A percentile compares a stretch with the other conserved stretches of the same genome.
Conservation (phyloP, 2,113 vertebrate species). For the Leuciscus idus region DNA sequence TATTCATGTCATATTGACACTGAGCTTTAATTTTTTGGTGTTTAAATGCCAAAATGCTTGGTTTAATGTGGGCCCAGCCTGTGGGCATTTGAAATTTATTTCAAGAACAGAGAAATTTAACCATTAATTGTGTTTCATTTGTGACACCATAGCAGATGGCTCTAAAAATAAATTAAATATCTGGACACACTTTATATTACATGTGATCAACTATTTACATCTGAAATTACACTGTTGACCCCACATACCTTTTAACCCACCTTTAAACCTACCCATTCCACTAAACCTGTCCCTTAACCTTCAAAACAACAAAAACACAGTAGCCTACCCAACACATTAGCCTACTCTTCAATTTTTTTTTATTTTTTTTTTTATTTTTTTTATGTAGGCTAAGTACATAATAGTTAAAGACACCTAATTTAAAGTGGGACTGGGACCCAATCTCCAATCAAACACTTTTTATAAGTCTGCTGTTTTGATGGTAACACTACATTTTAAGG, state of each 20-base stretch:
- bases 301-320: too few species aligned
- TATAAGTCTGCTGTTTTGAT: too few species aligned
- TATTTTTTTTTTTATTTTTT: neutral
- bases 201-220: neutral
- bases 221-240: neutral
- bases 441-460: too few species aligned
- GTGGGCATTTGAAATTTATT: neutral
- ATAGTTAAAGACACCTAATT: neutral
- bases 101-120: neutral
- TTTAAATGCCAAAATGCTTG: conserved; percentile 19
- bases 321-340: too few species aligned
- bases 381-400: neutral
- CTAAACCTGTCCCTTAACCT: neutral
- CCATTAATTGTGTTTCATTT: neutral
- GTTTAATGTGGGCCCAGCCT: neutral
- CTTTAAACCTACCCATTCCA: neutral
- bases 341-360: too few species aligned
- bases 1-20: neutral
- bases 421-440: neutral
- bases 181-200: neutral
- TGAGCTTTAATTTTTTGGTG: neutral
- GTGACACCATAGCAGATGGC: neutral
- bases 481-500: too few species aligned
- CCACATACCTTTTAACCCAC: neutral
- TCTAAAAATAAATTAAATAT: neutral